Conservation (phyloP, 2,888 invertebrate genomes). For the Melanotus villosus region DNA sequence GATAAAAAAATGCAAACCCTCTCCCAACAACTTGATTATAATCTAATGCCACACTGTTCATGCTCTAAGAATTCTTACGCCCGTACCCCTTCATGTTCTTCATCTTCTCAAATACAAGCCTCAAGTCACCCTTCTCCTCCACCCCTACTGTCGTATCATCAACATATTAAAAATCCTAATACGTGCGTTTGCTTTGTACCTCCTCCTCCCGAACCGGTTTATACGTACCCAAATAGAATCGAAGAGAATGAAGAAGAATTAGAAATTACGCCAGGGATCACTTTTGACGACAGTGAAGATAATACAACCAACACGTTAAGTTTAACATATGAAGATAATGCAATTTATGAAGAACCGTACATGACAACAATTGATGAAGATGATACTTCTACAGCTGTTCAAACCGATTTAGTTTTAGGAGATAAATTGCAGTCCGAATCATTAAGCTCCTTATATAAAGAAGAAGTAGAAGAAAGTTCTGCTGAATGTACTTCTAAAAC, state of each 20-base stretch:
- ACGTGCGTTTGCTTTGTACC: too few species aligned
- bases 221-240: too few species aligned
- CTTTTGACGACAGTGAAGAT: background rate
- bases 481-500: conserved; percentile 12
- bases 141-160: too few species aligned
- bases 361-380: conserved; percentile 29
- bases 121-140: too few species aligned
- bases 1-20: too few species aligned
- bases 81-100: too few species aligned
- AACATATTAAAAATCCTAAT: too few species aligned
- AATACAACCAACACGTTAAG: background rate
- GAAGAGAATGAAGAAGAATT: background rate
- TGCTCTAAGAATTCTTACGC: too few species aligned
- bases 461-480: conserved; percentile 1
- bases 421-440: conserved; percentile 40
- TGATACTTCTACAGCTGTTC: conserved; percentile 32
- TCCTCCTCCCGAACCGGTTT: background rate
- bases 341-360: conserved; percentile 43
- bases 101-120: too few species aligned
- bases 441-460: conserved; percentile 34
- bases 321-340: conserved; percentile 43
- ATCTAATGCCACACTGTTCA: too few species aligned
- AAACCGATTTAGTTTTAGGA: conserved; percentile 40
- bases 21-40: too few species aligned
- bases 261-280: background rate